These are phyloP conservation scores for Aspidiotus destructor DNA, from an alignment of 2,888 invertebrate species.

Conservation along the genomic window DNA sequence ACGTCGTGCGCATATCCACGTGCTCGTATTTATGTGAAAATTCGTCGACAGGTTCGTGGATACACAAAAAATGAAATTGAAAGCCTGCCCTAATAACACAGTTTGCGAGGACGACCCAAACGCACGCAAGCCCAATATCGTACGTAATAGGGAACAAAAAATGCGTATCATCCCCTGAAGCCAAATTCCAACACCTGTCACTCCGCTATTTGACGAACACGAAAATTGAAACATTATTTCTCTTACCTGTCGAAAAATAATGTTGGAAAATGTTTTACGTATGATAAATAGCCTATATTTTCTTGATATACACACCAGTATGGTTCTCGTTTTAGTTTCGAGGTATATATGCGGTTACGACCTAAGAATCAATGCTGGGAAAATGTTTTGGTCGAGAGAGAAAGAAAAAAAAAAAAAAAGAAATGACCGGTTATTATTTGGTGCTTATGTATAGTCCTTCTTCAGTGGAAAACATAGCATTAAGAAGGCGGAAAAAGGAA, in stretches of 20 bases:
- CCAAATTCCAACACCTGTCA: conserved; percentile 13
- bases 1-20: background rate
- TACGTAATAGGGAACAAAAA: background rate
- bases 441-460: conserved; percentile 13
- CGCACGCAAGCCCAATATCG: too few relatives aligned
- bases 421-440: conserved; percentile 7
- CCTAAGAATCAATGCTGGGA: conserved; percentile 4
- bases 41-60: background rate
- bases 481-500: conserved; percentile 30
- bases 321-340: background rate
- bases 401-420: background rate
- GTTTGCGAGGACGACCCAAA: background rate
- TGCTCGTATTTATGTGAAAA: background rate
- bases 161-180: background rate
- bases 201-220: conserved; percentile 5
- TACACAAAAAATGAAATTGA: background rate
- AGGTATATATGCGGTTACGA: background rate
- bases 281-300: background rate
- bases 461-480: conserved; percentile 31
- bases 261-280: background rate
- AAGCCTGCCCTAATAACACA: background rate
- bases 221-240: conserved; percentile 15
- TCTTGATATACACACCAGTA: background rate
- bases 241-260: conserved; percentile 7
- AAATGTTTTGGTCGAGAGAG: conserved; percentile 6